These are phyloP conservation scores for Phrynocephalus guinanensis DNA, from an alignment of 2,797 vertebrate species.

Conservation along the genomic window DNA sequence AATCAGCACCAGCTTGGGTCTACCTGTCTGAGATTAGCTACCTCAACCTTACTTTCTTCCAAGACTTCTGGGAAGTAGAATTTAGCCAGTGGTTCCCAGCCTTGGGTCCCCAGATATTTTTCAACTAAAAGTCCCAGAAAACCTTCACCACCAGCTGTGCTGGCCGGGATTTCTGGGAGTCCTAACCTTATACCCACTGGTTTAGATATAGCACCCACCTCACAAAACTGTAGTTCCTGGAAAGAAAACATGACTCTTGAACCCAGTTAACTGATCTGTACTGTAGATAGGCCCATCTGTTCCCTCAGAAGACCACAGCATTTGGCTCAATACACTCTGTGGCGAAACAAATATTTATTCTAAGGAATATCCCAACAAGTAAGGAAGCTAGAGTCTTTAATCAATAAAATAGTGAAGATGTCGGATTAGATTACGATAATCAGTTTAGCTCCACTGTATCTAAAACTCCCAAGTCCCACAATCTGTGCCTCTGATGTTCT, in stretches of 20 bases:
- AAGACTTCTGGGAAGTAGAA: not conserved
- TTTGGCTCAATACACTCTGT: not conserved
- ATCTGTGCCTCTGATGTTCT: constrained; percentile 26
- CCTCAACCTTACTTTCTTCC: not conserved
- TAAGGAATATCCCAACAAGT: not conserved
- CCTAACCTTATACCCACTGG: too few relatives aligned
- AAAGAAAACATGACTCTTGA: not conserved
- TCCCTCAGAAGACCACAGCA: not conserved
- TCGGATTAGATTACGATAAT: not conserved
- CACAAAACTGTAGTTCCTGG: not conserved
- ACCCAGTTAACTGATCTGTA: too few relatives aligned
- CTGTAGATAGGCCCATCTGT: not conserved
- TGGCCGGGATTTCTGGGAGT: too few relatives aligned
- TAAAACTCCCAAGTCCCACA: not conserved
- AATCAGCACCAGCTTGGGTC: not conserved
- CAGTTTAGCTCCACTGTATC: not conserved
- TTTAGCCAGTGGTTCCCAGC: not conserved
- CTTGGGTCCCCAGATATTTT: too few relatives aligned
- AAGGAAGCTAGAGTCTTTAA: not conserved
- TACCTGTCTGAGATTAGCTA: not conserved
- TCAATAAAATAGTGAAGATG: not conserved
- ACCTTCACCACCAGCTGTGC: too few relatives aligned
- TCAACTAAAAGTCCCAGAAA: too few relatives aligned
- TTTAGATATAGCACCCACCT: too few relatives aligned
- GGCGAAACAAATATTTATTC: not conserved